Base-by-base conservation (phyloP, 2,888 invertebrate species). In the Dolichomitus sp. region DNA sequence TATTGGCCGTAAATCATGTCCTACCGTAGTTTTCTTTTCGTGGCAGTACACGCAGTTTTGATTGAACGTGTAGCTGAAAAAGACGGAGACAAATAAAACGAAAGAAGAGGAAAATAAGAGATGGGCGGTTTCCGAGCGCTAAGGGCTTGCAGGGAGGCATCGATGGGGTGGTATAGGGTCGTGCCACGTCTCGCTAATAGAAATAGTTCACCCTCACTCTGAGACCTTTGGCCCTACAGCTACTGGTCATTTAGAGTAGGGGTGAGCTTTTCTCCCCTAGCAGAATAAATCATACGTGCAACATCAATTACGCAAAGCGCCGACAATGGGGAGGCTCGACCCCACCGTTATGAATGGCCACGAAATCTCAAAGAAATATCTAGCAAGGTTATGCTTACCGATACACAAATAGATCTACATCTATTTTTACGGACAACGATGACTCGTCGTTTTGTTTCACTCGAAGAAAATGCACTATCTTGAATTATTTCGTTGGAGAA, bases 1-100 rank as follows among this genome's bases (percentile, higher is more conserved):
- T 77, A 77, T 83, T 77, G 79, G 73, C 82, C 82, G 65, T 84
- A 79, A 82, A 77, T 80, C 77, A 76, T 77, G 54, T 63, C 70
- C 63, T 65, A 45, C 27, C 65, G 65, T 72, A 48, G 37, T 73
- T 40, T 68, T 68, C 52, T 78, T 59, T 68, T 7, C 12, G 30
- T 59, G 65, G 66, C 70, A 23, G n/a, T 42, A 48, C 75, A 59
- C 54, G 69, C 65, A 72, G 70, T 76, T 81, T 76, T 81, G 70
- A 81, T 81, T 76, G 76, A 81, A 81, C 70, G 75, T 65, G 70
- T 65, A 65, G 63, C 76, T 65, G 52, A 59, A 23, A 33, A 12
- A 48, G 40, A 81, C 23, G 30, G 19, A 66, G 66, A 73, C 40
- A 23, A 66, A 42, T 40, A 65, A 52, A 57, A 70, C 40, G 27